Conservation (phyloP, 1,140 invertebrate species). For the Drosophila tropicalis region DNA sequence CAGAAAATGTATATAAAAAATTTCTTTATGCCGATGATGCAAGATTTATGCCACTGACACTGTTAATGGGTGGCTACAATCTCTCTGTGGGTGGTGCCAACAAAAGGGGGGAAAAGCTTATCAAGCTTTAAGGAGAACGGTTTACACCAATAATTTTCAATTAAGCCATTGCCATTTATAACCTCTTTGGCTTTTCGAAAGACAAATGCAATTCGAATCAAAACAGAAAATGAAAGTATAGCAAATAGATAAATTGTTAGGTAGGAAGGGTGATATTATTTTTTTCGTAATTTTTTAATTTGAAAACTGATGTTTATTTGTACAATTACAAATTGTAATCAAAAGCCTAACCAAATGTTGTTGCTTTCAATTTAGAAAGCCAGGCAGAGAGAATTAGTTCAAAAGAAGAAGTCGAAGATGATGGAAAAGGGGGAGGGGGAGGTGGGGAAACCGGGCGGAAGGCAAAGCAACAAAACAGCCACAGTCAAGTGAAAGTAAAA, state of each 20-base stretch:
- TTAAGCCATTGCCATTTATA: constrained; percentile 34
- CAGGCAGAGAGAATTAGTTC: not conserved
- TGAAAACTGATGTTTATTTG: not conserved
- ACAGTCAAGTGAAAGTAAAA: constrained; percentile 11
- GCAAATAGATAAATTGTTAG: constrained; percentile 25
- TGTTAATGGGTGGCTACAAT: not conserved
- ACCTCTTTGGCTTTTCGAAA: constrained; percentile 1
- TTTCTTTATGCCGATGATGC: constrained; percentile 1
- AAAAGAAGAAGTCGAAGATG: not conserved
- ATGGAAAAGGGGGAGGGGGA: not conserved
- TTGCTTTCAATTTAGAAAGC: constrained; percentile 50
- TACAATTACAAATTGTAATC: constrained; percentile 45
- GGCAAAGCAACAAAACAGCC: not conserved
- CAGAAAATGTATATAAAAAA: constrained; percentile 10
- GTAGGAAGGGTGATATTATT: not conserved
- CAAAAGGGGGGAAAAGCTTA: not conserved
- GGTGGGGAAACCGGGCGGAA: too few relatives aligned
- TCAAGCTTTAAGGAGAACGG: not conserved
- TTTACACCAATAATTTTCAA: not conserved
- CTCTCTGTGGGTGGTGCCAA: not conserved
- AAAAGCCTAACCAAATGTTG: constrained; percentile 47
- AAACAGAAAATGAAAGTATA: constrained; percentile 57
- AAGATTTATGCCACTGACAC: constrained; percentile 1
- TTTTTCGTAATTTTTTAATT: constrained; percentile 7
- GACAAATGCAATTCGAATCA: constrained; percentile 45